Base-by-base conservation (phyloP, 2,797 vertebrate genomes). In the Esox lucius region DNA sequence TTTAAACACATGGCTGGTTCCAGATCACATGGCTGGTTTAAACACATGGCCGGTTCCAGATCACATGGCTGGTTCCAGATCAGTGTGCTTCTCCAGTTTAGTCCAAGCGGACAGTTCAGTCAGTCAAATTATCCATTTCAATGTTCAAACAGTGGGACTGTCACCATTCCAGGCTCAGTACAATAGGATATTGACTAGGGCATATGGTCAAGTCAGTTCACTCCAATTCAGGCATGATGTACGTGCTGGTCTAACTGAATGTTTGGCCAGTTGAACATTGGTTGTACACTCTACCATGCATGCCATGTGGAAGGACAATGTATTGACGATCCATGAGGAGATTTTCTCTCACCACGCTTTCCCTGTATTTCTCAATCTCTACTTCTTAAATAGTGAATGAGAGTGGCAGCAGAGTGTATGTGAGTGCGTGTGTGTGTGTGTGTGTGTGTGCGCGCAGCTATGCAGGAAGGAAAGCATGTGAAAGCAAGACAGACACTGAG, bases 401-500 rank as follows among this genome's bases (percentile, higher is more conserved):
- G 33, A 35, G 2, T 35, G 33, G 33, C 33, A 35, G 33, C 33
- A 35, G 5, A 35, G 17, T 53, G 51, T 2, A 5, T 7, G 51
- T 2, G 51, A 7, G n/a, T 56, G 53, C 1, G 6, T 3, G 8
- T 22, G 8, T 22, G 64, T 66, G 24, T 65, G 62, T 65, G 62
- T 65, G 62, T 65, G 62, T 65, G 62, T 31, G 62, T 31, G 62
- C 65, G 64, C 42, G 33, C 42, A 66, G 12, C 33, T 68, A 31
- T 68, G n/a, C 46, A 19, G 42, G 39, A 42, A 12, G 4, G 39
- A 22, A 39, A 9, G 67, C 12, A 33, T 84, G 77, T 84, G 67
- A 84, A 88, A 86, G 83, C 81, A 84, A 87, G 80, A 85, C 81
- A 86, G 71, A 77, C 1, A 16, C 86, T 76, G 75, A 85, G 86